Base-by-base conservation (phyloP, 1,140 invertebrate species). In the Euwallacea fornicatus region DNA sequence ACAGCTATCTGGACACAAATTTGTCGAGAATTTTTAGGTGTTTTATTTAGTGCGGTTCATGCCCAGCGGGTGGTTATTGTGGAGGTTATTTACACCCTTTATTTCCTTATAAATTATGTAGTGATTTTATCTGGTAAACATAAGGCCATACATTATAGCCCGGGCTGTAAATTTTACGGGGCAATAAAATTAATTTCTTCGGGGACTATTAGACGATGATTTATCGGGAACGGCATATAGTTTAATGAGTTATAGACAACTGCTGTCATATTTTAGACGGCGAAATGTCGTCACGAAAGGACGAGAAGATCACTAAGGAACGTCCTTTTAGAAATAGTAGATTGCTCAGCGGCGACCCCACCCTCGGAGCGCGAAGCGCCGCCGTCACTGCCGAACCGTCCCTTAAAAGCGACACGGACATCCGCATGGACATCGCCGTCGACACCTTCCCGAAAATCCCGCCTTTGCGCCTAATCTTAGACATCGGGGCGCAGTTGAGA, bases 51-150 rank as follows among this genome's bases (percentile, higher is more conserved):
- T 71, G 73, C 62, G 73, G 60, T 71, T 64, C 58, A 11, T 58
- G 59, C 68, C 42, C 76, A 69, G 75, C 76, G 71, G 76, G 76
- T 73, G 64, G 71, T 74, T 75, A 77, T 77, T 77, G 76, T 77
- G 73, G 66, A 60, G 75, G 74, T 75, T 77, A 77, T 77, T 77
- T 77, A 77, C 76, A 77, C 76, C 76, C 76, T 76, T 74, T 67
- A 74, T 70, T 75, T 72, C 72, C 72, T 75, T 72, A 77, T 77
- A 77, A 77, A 77, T 77, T 77, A 77, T 72, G 61, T 73, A 69
- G 70, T 62, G 76, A 77, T 77, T 73, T 76, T 77, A 76, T 76
- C 75, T 72, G 59, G 61, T 62, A 50, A 69, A 69, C 67, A 69
- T 69, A 62, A 69, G 67, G 59, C 67, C 67, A 69, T 69, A 69